Evolutionary conservation across 1,140 invertebrate genomes (phyloP), one percentile per base, ranked within the genome.

Genomic region (Drosophila bocqueti): DNA sequence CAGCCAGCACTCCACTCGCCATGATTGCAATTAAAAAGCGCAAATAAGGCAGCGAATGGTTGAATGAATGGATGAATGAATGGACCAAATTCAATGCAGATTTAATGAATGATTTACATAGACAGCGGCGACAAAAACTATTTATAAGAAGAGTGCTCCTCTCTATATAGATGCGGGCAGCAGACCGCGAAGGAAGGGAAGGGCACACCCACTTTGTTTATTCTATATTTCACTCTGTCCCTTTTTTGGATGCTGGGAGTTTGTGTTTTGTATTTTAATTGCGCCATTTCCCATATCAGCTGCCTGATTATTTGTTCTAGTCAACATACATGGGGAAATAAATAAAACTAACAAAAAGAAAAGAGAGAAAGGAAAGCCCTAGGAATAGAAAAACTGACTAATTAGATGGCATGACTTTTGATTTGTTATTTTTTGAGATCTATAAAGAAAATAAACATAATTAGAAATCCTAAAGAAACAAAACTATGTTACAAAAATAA

Each of bases 271-370:
- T 89, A 59, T 81, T 89, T 87, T 87, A 87, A 87, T 87, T 87
- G 84, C 84, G 81, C 74, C 78, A 89, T 87, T 87, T 87, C 84
- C 84, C 84, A 87, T 89, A 87, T 87, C 83, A 87, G 85, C 74
- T 72, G 61, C 69, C 66, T 65, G 85, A 87, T 87, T 89, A 87
- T 87, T 87, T 89, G 81, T 87, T 89, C 77, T 87, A 87, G 69
- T 83, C 63, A 68, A 68, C 79, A 75, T 81, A 75, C 64, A 81
- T 81, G 74, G 79, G 74, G 79, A 81, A 61, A 81, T 85, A 84
- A 84, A 84, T 77, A 83, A 66, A 82, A 63, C 66, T 43, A 72
- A 76, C 68, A 52, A 69, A 50, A 72, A 61, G 50, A 46, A 60
- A 64, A 38, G 52, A 76, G 50, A 60, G 34, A 55, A 63, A 69